phyloP scores from a whole-genome alignment of 1,140 invertebrate genomes.

The Caenorhabditis latens region DNA sequence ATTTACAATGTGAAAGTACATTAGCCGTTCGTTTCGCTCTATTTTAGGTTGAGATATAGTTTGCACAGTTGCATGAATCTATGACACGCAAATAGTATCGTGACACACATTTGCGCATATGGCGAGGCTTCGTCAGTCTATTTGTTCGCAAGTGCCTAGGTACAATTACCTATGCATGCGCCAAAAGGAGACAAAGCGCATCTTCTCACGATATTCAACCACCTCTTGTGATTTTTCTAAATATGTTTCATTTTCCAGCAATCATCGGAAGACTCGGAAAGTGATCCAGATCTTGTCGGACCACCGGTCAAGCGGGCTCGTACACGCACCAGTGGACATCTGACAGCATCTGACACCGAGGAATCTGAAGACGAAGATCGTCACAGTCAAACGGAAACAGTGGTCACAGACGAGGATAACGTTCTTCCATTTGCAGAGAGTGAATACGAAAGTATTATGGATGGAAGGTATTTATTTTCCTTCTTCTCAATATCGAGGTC shows the following conservation, averaged over 20 bases:
- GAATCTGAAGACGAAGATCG: constrained; percentile 56
- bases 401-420: constrained; percentile 42
- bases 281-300: constrained; percentile 55
- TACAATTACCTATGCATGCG: constrained; percentile 53
- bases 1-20: constrained; percentile 5
- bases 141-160: constrained; percentile 46
- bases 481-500: not conserved
- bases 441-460: constrained; percentile 64
- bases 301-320: constrained; percentile 56
- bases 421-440: constrained; percentile 61
- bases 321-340: constrained; percentile 19
- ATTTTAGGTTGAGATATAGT: constrained; percentile 50
- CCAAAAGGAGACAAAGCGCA: not conserved
- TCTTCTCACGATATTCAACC: constrained; percentile 29
- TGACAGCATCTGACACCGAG: constrained; percentile 1
- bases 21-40: constrained; percentile 7
- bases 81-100: constrained; percentile 56
- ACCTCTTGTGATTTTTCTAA: not conserved
- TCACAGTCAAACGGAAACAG: constrained; percentile 42
- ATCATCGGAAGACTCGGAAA: constrained; percentile 60
- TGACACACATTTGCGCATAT: constrained; percentile 56
- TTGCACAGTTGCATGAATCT: constrained; percentile 56
- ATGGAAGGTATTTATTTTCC: constrained; percentile 54
- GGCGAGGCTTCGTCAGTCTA: constrained; percentile 16
- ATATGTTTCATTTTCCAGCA: constrained; percentile 28